Evolutionary conservation across 2,797 vertebrate species (phyloP).

Genomic region (Pipistrellus pygmaeus): DNA sequence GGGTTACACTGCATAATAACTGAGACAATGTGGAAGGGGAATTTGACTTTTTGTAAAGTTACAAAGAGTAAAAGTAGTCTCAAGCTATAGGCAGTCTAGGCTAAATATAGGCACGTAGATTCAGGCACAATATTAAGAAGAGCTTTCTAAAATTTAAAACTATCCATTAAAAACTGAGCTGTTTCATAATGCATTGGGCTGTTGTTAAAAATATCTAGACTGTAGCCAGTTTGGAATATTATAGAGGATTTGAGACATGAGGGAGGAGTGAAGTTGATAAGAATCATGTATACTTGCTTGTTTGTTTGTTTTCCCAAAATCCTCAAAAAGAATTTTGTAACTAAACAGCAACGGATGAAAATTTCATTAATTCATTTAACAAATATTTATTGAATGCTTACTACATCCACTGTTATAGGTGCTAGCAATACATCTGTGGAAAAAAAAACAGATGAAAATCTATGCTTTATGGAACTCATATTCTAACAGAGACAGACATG

Average conservation of each 20-base stretch:
- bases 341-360: background rate
- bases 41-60: background rate
- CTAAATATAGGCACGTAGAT: background rate
- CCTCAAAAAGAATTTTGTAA: background rate
- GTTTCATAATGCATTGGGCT: background rate
- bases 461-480: background rate
- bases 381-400: constrained; percentile 18
- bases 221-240: background rate
- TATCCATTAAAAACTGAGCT: background rate
- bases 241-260: background rate
- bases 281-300: background rate
- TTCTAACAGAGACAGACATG: background rate
- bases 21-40: background rate
- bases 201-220: background rate
- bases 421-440: background rate
- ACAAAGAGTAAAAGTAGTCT: background rate
- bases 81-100: background rate
- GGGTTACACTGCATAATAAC: background rate
- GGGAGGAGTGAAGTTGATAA: background rate
- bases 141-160: background rate
- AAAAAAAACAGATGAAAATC: background rate
- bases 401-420: background rate
- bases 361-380: constrained; percentile 17
- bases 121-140: background rate
- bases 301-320: background rate